Evolutionary conservation across 1,140 invertebrate genomes (phyloP), one percentile per base, ranked within the genome.

Genomic region (Brachionus manjavacas): DNA sequence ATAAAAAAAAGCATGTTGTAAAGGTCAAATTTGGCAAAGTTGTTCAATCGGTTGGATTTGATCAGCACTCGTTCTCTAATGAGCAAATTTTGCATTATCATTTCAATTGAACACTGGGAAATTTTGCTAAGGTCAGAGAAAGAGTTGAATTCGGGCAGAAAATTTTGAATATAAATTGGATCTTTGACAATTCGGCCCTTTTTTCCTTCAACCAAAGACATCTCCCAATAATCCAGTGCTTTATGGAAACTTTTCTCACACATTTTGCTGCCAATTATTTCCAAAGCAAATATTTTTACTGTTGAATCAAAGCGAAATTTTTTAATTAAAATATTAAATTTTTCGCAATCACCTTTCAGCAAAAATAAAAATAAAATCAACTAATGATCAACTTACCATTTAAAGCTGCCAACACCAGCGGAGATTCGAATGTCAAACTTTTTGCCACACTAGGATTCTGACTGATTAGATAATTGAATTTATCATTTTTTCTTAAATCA

Each of bases 311-410:
- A 49, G 4, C 23, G 23, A 25, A 20, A 49, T 49, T 25, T 20
- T 76, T 25, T 11, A 76, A 49, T 49, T 46, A 76, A 49, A 20
- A 76, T 76, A 49, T 76, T 52, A 28, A 76, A 76, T 49, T 76
- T 76, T 35, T 76, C 72, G 28, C 20, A 49, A 28, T 76, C 72
- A 31, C 41, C 68, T 72, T 39, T 20, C n/a, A 70, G 14, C n/a
- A 70, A 35, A 72, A 43, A 20, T 35, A 9, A 16, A 41, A 43
- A 9, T 16, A 72, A 39, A 72, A 39, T 43, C 7, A 4, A 4
- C 4, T 31, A 16, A 16, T 4, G 12, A 39, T 39, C n/a, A 72
- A 39, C 11, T 16, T 72, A 72, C 68, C 72, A 76, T 76, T 76
- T 25, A 76, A 20, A 2, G 72, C 39, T 12, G 72, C 12, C 31